These are phyloP conservation scores for Isaurus tuberculatus DNA, from an alignment of 92 coral and sea anemone species.

Conservation along the genomic window DNA sequence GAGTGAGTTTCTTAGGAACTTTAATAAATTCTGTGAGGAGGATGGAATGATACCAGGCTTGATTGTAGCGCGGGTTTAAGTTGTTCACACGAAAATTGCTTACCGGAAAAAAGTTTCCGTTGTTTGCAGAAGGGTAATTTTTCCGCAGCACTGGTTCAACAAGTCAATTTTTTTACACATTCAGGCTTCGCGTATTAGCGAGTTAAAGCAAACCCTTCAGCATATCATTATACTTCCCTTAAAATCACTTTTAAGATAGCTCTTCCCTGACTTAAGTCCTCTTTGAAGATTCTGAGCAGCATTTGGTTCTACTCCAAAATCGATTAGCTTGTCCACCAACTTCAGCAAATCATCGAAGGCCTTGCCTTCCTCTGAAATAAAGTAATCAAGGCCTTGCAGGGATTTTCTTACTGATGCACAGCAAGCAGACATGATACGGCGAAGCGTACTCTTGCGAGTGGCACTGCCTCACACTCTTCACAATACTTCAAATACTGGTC, in stretches of 20 bases:
- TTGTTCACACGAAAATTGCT: too few species aligned
- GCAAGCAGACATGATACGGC: conserved; percentile 58
- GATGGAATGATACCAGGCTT: conserved; percentile 61
- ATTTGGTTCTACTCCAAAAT: conserved; percentile 43
- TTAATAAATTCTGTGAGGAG: conserved; percentile 45
- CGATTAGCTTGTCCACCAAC: conserved; percentile 52
- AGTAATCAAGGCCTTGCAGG: conserved; percentile 67
- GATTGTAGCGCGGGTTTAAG: conserved; percentile 16
- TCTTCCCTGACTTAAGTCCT: conserved; percentile 24
- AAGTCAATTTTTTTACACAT: too few species aligned
- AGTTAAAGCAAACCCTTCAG: neutral
- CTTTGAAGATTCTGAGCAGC: conserved; percentile 31
- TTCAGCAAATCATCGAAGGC: conserved; percentile 63
- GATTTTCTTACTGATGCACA: conserved; percentile 63
- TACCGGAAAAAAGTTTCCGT: too few species aligned
- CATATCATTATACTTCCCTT: conserved; percentile 10
- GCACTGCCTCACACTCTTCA: conserved; percentile 37
- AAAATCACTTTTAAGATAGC: conserved; percentile 29
- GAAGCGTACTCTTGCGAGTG: conserved; percentile 54
- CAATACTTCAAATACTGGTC: conserved; percentile 59
- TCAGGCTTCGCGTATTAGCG: neutral
- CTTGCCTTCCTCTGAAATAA: conserved; percentile 24
- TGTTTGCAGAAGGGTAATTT: too few species aligned
- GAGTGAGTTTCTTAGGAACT: conserved; percentile 55
- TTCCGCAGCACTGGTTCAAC: too few species aligned